A percentile compares a stretch with the other conserved stretches of the same genome.
phyloP scores from a whole-genome alignment of 2,888 invertebrate genomes.

The Sthenelais limicola region DNA sequence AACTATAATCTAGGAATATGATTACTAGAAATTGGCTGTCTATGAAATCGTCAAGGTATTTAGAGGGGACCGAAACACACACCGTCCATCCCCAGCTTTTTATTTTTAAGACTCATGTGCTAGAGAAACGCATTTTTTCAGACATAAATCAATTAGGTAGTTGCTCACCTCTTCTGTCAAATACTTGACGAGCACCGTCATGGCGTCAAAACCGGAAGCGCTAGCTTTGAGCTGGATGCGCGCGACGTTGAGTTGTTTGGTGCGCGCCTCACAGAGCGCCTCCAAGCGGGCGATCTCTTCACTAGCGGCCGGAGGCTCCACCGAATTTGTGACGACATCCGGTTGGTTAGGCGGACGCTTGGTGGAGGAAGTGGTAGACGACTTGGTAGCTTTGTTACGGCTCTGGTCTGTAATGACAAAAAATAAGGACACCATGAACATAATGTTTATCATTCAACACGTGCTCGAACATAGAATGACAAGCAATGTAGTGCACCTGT shows the following conservation, averaged over 20 bases:
- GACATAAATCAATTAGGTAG: too few species aligned
- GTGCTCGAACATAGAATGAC: too few species aligned
- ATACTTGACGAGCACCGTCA: slow-evolving; percentile 88
- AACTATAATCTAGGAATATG: too few species aligned
- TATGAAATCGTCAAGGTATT: too few species aligned
- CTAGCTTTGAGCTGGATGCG: slow-evolving; percentile 73
- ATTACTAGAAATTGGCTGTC: too few species aligned
- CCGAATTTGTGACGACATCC: slow-evolving; percentile 52
- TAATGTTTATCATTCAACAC: too few species aligned
- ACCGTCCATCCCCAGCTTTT: too few species aligned
- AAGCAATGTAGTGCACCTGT: too few species aligned
- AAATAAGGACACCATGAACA: too few species aligned
- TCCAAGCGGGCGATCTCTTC: slow-evolving; percentile 70
- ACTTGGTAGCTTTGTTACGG: slow-evolving; percentile 41
- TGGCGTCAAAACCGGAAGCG: slow-evolving; percentile 84
- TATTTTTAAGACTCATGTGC: too few species aligned
- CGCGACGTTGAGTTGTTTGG: slow-evolving; percentile 69
- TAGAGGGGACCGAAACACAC: too few species aligned
- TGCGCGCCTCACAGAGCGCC: slow-evolving; percentile 71
- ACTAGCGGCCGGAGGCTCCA: slow-evolving; percentile 42
- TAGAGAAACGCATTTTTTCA: too few species aligned
- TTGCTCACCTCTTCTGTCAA: slow-evolving; percentile 78
- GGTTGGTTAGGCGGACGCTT: slow-evolving; percentile 48
- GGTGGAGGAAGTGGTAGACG: slow-evolving; percentile 1
- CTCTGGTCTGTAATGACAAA: slow-evolving; percentile 35